Base-by-base conservation (phyloP, 1,140 invertebrate species). In the Plutomurus gul region DNA sequence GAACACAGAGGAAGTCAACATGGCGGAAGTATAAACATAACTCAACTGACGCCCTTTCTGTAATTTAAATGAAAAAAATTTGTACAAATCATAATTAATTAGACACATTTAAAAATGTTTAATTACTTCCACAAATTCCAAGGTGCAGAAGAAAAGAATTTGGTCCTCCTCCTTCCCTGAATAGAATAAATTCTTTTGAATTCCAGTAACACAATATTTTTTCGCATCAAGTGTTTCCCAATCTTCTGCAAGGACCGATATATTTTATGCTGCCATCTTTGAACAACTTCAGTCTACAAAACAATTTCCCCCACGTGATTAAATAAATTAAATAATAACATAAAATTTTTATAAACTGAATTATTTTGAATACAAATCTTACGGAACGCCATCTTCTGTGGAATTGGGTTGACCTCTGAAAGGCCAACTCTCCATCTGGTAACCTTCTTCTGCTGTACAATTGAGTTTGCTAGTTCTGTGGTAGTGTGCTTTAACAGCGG, bases 1-100 rank as follows among this genome's bases (percentile, higher is more conserved):
- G 36, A 82, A 77, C 0, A 72, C 33, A 6, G 43, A 72, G 10
- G 74, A 56, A 27, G 72, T 25, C 10, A 60, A 36, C 18, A 80
- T 22, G 1, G 60, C 13, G 6, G 8, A 70, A 39, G 75, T 36
- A 10, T 74, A 65, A 10, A 74, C 20, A 6, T 25, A 39, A 0
- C 40, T 49, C 18, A 70, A 70, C 4, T 33, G 11, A 10, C 4
- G 27, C 18, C 5, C 13, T 43, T n/a, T 43, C 33, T 70, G 60
- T 16, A 33, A 8, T 22, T 25, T 27, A 25, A 6, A 33, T 18
- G 13, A 43, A 43, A 43, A 43, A 8, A 7, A 10, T 27, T 10
- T 25, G 7, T 11, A 22, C 20, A 18, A 11, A 30, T 10, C 56
- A 70, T 13, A 70, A 11, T 36, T 36, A 70, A n/a, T 65, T 70